Evolutionary conservation across 2,888 invertebrate species (phyloP).

Genomic region (Philonicus albiceps): DNA sequence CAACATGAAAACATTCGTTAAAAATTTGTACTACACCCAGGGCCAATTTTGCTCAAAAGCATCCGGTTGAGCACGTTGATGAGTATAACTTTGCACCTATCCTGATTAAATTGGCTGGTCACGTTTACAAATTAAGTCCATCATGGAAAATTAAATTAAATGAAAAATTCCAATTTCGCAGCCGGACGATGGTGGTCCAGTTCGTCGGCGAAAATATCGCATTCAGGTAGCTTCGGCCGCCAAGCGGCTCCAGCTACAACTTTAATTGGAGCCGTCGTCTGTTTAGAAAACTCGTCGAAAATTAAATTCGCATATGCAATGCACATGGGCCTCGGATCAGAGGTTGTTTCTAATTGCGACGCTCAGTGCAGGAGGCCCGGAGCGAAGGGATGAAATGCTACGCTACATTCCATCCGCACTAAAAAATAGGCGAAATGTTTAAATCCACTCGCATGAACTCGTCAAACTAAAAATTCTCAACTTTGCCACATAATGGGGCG

Average conservation of each 20-base stretch:
- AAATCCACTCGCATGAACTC: constrained; percentile 14
- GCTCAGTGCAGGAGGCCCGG: background rate
- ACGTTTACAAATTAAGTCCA: background rate
- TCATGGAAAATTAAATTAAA: background rate
- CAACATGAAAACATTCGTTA: background rate
- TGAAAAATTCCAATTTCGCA: background rate
- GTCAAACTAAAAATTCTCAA: constrained; percentile 12
- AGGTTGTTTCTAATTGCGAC: background rate
- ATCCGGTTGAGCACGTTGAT: background rate
- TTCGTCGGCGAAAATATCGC: background rate
- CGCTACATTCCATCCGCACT: background rate
- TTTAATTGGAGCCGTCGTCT: background rate
- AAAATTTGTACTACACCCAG: background rate
- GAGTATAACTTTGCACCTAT: background rate
- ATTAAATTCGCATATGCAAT: background rate
- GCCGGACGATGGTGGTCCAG: background rate
- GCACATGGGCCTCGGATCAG: background rate
- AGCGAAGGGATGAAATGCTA: background rate
- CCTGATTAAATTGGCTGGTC: background rate
- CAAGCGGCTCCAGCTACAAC: background rate
- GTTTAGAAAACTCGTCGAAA: background rate
- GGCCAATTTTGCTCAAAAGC: background rate
- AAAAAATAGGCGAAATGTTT: constrained; percentile 15
- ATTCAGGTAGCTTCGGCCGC: background rate
- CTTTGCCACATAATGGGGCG: constrained; percentile 19